A percentile compares a stretch with the other conserved stretches of the same genome.
Evolutionary conservation across 2,113 vertebrate species (phyloP).

Genomic region (Psilopsiagon aymara): DNA sequence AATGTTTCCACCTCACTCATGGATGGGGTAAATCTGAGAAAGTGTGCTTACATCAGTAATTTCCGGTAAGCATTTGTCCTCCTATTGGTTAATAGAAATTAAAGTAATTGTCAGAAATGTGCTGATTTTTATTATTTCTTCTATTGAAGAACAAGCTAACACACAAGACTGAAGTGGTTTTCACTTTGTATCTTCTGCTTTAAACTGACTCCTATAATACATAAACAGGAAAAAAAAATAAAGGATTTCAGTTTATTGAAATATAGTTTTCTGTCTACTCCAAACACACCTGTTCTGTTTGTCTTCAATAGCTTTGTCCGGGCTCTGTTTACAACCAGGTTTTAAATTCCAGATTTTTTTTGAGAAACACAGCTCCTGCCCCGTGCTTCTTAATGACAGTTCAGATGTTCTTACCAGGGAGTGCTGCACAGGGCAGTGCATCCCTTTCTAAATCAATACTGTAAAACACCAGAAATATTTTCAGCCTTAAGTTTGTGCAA

Average conservation of each 20-base stretch:
- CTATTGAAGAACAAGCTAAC: background rate
- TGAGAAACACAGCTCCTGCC: background rate
- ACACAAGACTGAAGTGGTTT: background rate
- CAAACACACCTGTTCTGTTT: rapidly evolving
- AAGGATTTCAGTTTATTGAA: background rate
- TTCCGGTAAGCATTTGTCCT: background rate
- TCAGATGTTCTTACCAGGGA: too few species aligned
- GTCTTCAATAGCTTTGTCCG: background rate
- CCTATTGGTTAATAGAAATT: background rate
- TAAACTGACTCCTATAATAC: background rate
- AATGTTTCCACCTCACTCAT: background rate
- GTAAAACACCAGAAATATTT: background rate
- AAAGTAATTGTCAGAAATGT: background rate
- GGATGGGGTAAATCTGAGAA: too few species aligned
- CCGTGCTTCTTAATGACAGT: background rate
- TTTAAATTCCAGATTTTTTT: background rate
- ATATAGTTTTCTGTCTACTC: background rate
- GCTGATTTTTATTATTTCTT: background rate
- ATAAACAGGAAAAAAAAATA: background rate
- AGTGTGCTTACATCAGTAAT: background rate
- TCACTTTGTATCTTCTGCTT: background rate
- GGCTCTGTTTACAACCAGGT: background rate
- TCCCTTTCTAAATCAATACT: too few species aligned
- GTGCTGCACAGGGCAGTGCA: background rate
- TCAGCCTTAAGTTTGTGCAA: background rate